Evolutionary conservation across 2,888 invertebrate species (phyloP), one percentile per base, ranked within the genome.

Genomic region (Andrena praecox): DNA sequence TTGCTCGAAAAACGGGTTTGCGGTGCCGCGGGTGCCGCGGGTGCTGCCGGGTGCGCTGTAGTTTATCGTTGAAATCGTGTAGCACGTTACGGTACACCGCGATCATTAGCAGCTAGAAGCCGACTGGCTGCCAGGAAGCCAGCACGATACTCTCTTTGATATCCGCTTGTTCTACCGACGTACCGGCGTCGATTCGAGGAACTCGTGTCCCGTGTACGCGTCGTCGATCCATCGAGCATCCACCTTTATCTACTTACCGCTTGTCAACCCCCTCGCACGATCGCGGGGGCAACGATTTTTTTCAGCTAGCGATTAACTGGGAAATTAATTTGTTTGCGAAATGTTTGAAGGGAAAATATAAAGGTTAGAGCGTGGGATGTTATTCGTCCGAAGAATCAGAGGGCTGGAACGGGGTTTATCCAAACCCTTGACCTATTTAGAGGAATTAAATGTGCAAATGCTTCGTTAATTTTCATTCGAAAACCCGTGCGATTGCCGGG

Each of bases 71-170:
- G 84, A 85, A 87, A 87, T 89, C 88, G 87, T 89, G 89, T 87
- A 89, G 84, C 87, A 78, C 85, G 89, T 90, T 89, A 90, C 90
- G 90, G 89, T 90, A 90, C 87, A 90, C 89, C 80, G 85, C 80
- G 89, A 89, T 90, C 89, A 90, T 89, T 90, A 89, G 89, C 90
- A 88, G 89, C 88, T 88, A 87, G 89, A 86, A 85, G 81, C 84
- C 76, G 89, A 80, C 81, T 78, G 85, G 74, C 87, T 75, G 83
- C 83, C 84, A 78, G 84, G 83, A 87, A 85, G 85, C 80, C 85
- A 79, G 85, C 81, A 79, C 87, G 87, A 87, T 87, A 86, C 78
- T 80, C 88, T 84, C 89, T 85, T 88, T 85, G 85, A 88, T 87
- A 88, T 85, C 84, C 81, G 78, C 82, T 83, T 73, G 78, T 80